These are phyloP conservation scores for Vanacampus margaritifer DNA, from an alignment of 2,113 vertebrate genomes.

Conservation along the genomic window DNA sequence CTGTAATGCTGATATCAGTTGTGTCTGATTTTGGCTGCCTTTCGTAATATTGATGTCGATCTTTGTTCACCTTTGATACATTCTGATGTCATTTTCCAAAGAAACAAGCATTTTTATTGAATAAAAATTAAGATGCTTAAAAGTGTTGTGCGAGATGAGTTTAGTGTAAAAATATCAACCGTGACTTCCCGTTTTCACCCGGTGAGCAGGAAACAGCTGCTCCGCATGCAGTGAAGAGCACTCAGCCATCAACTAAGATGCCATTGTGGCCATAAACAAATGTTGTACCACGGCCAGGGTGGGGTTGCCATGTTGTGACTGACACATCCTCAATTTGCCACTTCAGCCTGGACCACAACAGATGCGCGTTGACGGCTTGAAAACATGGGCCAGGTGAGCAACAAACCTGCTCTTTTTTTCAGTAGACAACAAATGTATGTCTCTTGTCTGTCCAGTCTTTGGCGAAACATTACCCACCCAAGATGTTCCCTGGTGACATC, in stretches of 20 bases:
- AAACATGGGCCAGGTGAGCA: slow-evolving; percentile 4
- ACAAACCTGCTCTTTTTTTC: neutral
- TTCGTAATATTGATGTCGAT: neutral
- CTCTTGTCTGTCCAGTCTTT: neutral
- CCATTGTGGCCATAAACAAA: neutral
- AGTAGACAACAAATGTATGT: neutral
- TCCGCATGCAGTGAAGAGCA: neutral
- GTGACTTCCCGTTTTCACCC: slow-evolving; percentile 48
- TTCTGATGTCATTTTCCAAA: neutral
- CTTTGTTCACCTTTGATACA: neutral
- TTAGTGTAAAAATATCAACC: neutral
- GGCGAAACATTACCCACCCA: slow-evolving; percentile 54
- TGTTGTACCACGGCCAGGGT: neutral
- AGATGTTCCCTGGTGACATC: slow-evolving; percentile 73
- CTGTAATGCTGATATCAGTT: neutral
- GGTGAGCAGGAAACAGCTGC: slow-evolving; percentile 55
- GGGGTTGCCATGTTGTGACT: neutral
- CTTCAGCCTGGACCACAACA: neutral
- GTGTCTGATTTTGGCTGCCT: neutral
- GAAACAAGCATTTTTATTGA: neutral
- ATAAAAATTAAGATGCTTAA: no score
- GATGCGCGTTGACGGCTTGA: neutral
- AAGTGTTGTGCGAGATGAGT: no score
- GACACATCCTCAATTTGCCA: neutral
- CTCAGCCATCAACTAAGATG: neutral